phyloP scores from a whole-genome alignment of 92 coral and sea anemone species.

The Zoanthus solanderi region DNA sequence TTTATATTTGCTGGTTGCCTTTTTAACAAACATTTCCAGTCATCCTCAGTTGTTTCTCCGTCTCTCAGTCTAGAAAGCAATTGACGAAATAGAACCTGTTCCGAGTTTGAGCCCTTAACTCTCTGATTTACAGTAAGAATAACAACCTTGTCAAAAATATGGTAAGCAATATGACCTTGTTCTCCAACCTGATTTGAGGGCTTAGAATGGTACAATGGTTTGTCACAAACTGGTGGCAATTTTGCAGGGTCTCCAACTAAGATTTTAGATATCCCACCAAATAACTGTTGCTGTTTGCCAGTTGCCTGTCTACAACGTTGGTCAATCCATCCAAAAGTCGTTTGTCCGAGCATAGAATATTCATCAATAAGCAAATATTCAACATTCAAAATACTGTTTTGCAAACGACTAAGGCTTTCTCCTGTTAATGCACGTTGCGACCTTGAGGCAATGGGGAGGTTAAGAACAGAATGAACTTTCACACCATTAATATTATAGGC shows the following conservation, averaged over 20 bases:
- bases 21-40: not conserved
- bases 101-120: not conserved
- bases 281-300: not conserved
- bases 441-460: no score
- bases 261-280: not conserved
- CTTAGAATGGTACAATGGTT: not conserved
- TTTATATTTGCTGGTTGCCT: not conserved
- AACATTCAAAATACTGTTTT: no score
- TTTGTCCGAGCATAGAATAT: not conserved
- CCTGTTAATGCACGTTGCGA: no score
- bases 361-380: no score
- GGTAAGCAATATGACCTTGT: not conserved
- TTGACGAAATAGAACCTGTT: not conserved
- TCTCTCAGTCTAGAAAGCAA: not conserved
- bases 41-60: not conserved
- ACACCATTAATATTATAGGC: no score
- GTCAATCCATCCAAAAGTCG: not conserved
- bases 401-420: no score
- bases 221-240: constrained; percentile 40
- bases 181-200: not conserved
- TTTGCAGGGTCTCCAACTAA: not conserved
- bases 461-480: no score
- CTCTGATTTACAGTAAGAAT: not conserved
- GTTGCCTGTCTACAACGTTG: constrained; percentile 11
- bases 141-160: not conserved